These are phyloP conservation scores for Drosophila orena DNA, from an alignment of 1,140 invertebrate species.

Conservation along the genomic window DNA sequence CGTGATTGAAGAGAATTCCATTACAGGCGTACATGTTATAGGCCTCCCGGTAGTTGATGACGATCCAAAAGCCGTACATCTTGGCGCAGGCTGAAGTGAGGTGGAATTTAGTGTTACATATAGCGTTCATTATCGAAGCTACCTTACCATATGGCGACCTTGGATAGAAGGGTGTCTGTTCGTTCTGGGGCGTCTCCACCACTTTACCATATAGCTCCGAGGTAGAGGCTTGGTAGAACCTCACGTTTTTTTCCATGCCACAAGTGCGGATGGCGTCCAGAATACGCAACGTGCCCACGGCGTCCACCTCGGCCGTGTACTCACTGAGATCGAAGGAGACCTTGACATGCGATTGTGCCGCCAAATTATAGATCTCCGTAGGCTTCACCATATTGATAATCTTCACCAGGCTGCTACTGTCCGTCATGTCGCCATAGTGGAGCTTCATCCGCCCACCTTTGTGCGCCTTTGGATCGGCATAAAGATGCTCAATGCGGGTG, in stretches of 20 bases:
- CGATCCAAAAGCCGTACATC: slow-evolving; percentile 99
- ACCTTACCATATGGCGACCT: slow-evolving; percentile 99
- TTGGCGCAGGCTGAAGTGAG: slow-evolving; percentile 95
- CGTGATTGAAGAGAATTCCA: slow-evolving; percentile 99
- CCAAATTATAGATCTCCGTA: slow-evolving; percentile 98
- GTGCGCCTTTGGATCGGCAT: slow-evolving; percentile 94
- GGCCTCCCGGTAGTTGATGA: slow-evolving; percentile 98
- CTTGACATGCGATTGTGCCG: slow-evolving; percentile 99
- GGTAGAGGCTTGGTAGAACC: slow-evolving; percentile 99
- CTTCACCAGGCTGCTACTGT: slow-evolving; percentile 98
- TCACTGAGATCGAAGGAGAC: slow-evolving; percentile 98
- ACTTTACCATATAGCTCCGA: slow-evolving; percentile 99
- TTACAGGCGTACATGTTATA: slow-evolving; percentile 99
- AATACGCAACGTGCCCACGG: slow-evolving; percentile 97
- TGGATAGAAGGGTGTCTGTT: slow-evolving; percentile 99
- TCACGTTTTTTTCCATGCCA: slow-evolving; percentile 92
- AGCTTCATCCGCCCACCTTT: slow-evolving; percentile 94
- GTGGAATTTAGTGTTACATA: background rate
- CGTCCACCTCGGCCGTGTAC: slow-evolving; percentile 99
- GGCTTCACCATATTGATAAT: slow-evolving; percentile 95
- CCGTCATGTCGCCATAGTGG: slow-evolving; percentile 99
- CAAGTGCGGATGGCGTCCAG: slow-evolving; percentile 98
- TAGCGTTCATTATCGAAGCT: too few relatives aligned
- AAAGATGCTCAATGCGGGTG: slow-evolving; percentile 97
- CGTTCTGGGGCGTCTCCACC: slow-evolving; percentile 97